Base-by-base conservation (phyloP, 2,888 invertebrate genomes). In the Carpatolechia fugitivella region DNA sequence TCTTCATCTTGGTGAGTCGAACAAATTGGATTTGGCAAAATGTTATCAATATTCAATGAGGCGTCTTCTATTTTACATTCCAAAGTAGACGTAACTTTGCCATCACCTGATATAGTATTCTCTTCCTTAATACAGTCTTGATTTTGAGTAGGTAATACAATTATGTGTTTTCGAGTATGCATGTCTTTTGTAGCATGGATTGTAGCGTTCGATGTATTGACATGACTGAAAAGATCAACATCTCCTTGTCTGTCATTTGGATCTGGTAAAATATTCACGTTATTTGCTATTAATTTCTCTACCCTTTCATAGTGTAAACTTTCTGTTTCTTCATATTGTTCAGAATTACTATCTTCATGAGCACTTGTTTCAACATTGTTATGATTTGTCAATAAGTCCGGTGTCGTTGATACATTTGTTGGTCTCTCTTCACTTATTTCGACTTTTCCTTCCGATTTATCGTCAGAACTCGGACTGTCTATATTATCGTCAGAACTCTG, bases 341-440 rank as follows among this genome's bases (percentile, higher is more conserved):
- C 57, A n/a, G 57, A 60, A 56, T 74, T 69, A 40, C 68, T 70
- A 10, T 57, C 64, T 60, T 61, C 66, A 53, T 56, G 69, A 57
- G 57, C 58, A 62, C 56, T 66, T 53, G 58, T 69, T 56, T 91
- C 91, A 49, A 82, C 68, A 13, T 85, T 84, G 65, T 85, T 92
- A 66, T 93, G 92, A 67, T 92, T 92, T 52, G 91, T 91, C 55
- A 93, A 77, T 56, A 92, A 77, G 78, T 93, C 93, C 7, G 93
- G 92, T 16, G 92, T 90, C 38, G 85, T 80, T 51, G 75, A 76
- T 13, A 78, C 66, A 60, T 64, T 70, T 20, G 55, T 61, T 3
- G 55, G 55, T 10, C 55, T 62, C 14, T 65, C 41, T 8, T 35
- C 18, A 10, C 13, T n/a, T 11, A 40, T 24, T 20, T 30, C 14